Evolutionary conservation across 1,140 invertebrate species (phyloP).

Genomic region (Dermatophagoides farinae): DNA sequence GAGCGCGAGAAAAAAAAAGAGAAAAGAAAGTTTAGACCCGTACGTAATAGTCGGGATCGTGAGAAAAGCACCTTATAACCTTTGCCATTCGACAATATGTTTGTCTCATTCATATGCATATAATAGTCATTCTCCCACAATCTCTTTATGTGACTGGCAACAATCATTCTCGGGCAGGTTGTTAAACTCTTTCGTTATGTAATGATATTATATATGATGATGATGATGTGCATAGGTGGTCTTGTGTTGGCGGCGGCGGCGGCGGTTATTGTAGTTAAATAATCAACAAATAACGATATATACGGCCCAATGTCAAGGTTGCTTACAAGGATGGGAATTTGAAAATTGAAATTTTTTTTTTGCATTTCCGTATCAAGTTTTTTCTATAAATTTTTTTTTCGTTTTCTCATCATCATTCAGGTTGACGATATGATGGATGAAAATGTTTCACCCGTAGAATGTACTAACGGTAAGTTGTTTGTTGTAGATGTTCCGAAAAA

Average conservation of each 20-base stretch:
- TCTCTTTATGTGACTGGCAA: neutral
- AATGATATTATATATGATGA: neutral
- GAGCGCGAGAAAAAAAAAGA: too few relatives aligned
- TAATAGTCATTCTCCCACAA: too few relatives aligned
- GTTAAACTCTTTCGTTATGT: neutral
- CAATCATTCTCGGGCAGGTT: neutral
- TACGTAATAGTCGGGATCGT: neutral
- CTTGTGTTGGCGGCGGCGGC: too few relatives aligned
- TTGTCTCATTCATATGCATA: neutral
- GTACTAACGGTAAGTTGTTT: neutral
- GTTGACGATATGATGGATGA: neutral
- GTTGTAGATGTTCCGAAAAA: too few relatives aligned
- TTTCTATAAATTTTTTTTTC: neutral
- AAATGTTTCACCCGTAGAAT: neutral
- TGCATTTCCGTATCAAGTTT: neutral
- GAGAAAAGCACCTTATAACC: neutral
- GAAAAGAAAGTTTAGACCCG: neutral
- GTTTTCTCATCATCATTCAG: neutral
- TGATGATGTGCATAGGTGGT: neutral
- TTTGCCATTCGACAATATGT: neutral
- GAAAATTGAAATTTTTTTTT: neutral
- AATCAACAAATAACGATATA: too few relatives aligned
- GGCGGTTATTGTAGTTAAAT: too few relatives aligned
- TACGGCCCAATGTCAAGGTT: conserved; percentile 6
- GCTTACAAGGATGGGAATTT: conserved; percentile 2